Evolutionary conservation across 2,888 invertebrate species (phyloP), one percentile per base, ranked within the genome.

Genomic region (Trichogramma evanescens): DNA sequence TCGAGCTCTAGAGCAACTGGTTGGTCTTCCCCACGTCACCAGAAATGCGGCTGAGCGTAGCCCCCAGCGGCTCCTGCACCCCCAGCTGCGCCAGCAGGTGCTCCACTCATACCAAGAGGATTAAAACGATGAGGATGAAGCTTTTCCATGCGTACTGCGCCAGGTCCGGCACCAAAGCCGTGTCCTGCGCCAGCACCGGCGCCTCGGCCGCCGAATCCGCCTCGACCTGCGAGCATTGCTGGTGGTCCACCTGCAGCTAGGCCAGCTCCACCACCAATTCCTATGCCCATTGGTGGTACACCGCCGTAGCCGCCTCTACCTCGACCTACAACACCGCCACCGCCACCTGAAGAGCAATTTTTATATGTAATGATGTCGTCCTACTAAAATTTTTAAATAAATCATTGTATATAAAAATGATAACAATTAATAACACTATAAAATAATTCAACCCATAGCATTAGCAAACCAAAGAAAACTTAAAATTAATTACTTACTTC

Each of bases 81-180:
- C 8, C 68, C 68, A 3, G 68, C 65, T 1, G 68, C 66, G 9
- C 69, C 67, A 43, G 67, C 66, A 45, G 67, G 66, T 44, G 72
- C 70, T 5, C 77, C 74, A 40, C 77, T 75, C 77, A 77, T 77
- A 10, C 77, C 76, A 50, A 78, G 71, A 0, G 78, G 77, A 62
- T 77, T 78, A 67, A 77, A 78, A 9, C 78, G 77, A 61, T 78
- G 78, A 0, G 75, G 77, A 60, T 78, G 78, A 1, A 77, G 73
- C 62, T 78, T 78, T 52, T 78, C 78, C 78, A 77, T 77, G 54
- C 78, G 71, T 72, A 77, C 76, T 5, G 77, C 78, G 4, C 77
- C 78, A 0, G 77, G 77, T 2, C 75, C 74, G 9, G 74, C 71
- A 6, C 72, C 71, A 4, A 71, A 68, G 4, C 74, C 72, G 42